Evolutionary conservation across 2,888 invertebrate genomes (phyloP).

Genomic region (Drosophila formosana): DNA sequence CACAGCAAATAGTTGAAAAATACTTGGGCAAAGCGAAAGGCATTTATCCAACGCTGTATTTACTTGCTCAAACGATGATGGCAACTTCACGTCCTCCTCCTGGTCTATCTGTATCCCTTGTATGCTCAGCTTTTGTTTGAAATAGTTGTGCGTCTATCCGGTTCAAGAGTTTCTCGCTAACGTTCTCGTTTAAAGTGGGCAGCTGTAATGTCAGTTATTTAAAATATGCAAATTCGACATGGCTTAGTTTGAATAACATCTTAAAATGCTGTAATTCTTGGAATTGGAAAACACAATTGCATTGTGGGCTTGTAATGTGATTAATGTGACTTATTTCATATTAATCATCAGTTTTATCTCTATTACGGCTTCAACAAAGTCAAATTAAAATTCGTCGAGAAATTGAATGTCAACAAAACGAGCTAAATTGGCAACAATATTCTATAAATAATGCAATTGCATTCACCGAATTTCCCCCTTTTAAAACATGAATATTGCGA

Average conservation of each 20-base stretch:
- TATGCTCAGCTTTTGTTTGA: constrained; percentile 45
- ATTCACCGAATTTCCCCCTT: background rate
- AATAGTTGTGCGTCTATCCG: constrained; percentile 53
- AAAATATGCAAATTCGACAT: constrained; percentile 49
- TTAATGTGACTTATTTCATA: background rate
- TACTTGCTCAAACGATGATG: background rate
- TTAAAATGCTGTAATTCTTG: constrained; percentile 30
- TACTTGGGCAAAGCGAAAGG: constrained; percentile 36
- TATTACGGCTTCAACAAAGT: too few species aligned
- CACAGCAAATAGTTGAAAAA: constrained; percentile 68
- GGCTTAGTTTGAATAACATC: constrained; percentile 32
- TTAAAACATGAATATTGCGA: background rate
- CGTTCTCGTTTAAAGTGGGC: constrained; percentile 24
- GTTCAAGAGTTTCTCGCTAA: constrained; percentile 32
- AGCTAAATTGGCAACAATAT: background rate
- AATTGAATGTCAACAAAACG: too few species aligned
- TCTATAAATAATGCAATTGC: background rate
- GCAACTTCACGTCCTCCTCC: background rate
- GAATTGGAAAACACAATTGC: constrained; percentile 21
- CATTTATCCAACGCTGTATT: constrained; percentile 25
- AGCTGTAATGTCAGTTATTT: constrained; percentile 38
- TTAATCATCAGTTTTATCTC: background rate
- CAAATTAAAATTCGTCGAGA: too few species aligned
- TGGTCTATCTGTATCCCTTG: background rate
- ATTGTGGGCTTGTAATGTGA: background rate